Percentiles rank a stretch among this genome's conserved stretches.
Conservation (phyloP, 2,888 invertebrate species). For the Lydus trimaculatus region DNA sequence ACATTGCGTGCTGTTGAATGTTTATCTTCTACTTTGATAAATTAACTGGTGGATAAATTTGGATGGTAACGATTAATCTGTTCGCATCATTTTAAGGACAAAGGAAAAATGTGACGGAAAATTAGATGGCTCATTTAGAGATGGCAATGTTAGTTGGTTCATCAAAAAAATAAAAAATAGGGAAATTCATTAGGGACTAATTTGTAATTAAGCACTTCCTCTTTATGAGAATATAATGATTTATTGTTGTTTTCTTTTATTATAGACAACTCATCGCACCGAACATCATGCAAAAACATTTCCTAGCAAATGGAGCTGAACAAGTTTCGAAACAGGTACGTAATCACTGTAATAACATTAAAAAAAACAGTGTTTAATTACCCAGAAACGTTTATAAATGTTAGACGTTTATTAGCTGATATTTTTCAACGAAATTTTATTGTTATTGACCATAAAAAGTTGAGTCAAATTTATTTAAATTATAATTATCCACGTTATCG, state of each 20-base stretch:
- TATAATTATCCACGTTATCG: neutral
- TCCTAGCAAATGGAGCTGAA: slow-evolving; percentile 84
- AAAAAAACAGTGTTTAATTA: neutral
- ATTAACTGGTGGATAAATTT: slow-evolving; percentile 45
- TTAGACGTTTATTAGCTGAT: neutral
- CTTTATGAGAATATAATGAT: neutral
- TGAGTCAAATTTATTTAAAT: neutral
- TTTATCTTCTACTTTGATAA: slow-evolving; percentile 33
- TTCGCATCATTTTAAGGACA: slow-evolving; percentile 25
- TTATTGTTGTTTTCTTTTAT: slow-evolving; percentile 53
- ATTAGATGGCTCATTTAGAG: slow-evolving; percentile 26
- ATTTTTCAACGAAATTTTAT: neutral
- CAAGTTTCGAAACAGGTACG: slow-evolving; percentile 82
- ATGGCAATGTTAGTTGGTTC: neutral
- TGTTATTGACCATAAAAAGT: slow-evolving; percentile 8
- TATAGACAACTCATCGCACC: slow-evolving; percentile 92
- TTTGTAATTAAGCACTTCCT: neutral
- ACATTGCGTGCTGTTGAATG: slow-evolving; percentile 17
- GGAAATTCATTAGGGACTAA: neutral
- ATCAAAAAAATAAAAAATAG: neutral
- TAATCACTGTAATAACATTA: neutral
- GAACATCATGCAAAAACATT: slow-evolving; percentile 90
- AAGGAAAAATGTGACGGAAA: slow-evolving; percentile 27
- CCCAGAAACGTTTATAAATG: slow-evolving; percentile 13
- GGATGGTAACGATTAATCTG: slow-evolving; percentile 42